Base-by-base conservation (phyloP, 2,113 vertebrate species). In the Apteryx owenii region DNA sequence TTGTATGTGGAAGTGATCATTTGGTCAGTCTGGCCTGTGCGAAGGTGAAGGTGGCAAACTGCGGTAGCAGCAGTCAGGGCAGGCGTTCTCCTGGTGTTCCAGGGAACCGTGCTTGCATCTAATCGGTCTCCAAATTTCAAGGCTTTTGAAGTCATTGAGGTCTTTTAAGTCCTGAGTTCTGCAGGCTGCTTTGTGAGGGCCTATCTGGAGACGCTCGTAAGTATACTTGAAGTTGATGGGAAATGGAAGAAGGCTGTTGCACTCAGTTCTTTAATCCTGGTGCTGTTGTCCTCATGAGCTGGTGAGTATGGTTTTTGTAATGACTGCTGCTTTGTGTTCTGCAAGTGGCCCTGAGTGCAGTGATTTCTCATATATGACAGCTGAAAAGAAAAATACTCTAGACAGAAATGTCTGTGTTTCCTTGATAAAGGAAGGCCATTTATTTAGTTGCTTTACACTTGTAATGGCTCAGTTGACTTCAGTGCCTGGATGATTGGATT, bases 401-500 rank as follows among this genome's bases (percentile, higher is more conserved):
- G 88, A 95, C 95, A 97, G 89, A 95, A 95, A 91, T 48, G 85
- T 48, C 94, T 95, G 81, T 91, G 85, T 95, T 95, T 90, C 48
- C 71, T 81, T 86, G 48, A 78, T 93, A 68, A 93, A 94, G 51
- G 44, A 90, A 91, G 48, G 65, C 85, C 22, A 56, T 81, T 93
- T 83, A 77, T 90, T 82, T 60, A 75, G 78, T 89, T 31, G 4
- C 23, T 21, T 36, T 12, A 15, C 38, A 42, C 54, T 93, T 84
- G 50, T 71, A 85, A 61, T 69, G 82, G 19, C n/a, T 93, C 64
- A 23, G 75, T 64, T 85, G 95, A 84, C 64, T 88, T 83, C 76
- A 72, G 42, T 44, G 60, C n/a, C 76, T 91, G 46, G 12, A 14
- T 83, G 50, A 53, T 42, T 10, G 36, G 64, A n/a, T 88, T 96